phyloP scores from a whole-genome alignment of 1,140 invertebrate genomes.

The Physella acuta region DNA sequence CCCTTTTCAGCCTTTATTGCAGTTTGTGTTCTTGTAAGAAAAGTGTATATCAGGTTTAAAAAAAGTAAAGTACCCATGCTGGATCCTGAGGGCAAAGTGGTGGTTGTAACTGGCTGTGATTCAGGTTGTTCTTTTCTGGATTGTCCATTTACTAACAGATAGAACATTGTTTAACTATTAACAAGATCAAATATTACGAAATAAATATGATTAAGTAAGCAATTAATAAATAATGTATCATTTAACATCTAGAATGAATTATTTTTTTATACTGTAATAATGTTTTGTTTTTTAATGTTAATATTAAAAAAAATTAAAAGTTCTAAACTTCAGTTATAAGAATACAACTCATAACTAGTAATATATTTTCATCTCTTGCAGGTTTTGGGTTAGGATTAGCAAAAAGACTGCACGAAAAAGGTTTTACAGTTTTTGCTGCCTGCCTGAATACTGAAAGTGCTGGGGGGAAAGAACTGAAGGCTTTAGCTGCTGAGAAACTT shows the following conservation, averaged over 20 bases:
- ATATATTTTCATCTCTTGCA: slow-evolving; percentile 20
- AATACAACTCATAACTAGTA: neutral
- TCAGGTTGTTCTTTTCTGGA: too few species aligned
- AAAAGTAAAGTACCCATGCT: neutral
- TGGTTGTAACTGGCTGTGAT: slow-evolving; percentile 24
- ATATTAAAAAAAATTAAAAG: neutral
- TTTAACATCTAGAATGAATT: too few species aligned
- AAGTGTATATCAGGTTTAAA: slow-evolving; percentile 8
- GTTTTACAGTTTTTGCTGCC: slow-evolving; percentile 66
- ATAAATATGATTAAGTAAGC: too few species aligned
- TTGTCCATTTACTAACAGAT: too few species aligned
- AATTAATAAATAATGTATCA: too few species aligned
- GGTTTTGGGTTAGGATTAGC: slow-evolving; percentile 56
- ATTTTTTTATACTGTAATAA: neutral
- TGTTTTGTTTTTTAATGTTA: neutral
- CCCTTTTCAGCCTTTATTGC: slow-evolving; percentile 7
- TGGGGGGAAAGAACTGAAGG: slow-evolving; percentile 53
- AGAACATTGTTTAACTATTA: too few species aligned
- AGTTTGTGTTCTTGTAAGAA: slow-evolving; percentile 10
- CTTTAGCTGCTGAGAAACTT: slow-evolving; percentile 45
- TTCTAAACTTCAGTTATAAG: too few species aligned
- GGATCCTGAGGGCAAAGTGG: slow-evolving; percentile 8
- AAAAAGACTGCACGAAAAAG: slow-evolving; percentile 50
- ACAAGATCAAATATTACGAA: too few species aligned
- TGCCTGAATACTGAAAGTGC: slow-evolving; percentile 65